Evolutionary conservation across 2,888 invertebrate genomes (phyloP).

Genomic region (Dioctria rufipes): DNA sequence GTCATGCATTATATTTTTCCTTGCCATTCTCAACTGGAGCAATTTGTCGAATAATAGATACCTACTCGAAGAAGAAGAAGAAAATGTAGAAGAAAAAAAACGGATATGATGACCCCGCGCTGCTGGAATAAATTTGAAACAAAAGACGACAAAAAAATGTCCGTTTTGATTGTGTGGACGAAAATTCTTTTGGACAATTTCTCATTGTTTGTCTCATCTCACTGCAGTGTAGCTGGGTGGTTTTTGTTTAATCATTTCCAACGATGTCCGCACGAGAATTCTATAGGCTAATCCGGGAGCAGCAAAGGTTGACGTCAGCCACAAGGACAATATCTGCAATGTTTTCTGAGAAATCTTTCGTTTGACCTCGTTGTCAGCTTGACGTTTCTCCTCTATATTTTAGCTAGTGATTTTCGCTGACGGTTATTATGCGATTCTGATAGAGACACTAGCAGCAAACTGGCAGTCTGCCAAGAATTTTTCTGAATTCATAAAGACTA

Average conservation of each 20-base stretch:
- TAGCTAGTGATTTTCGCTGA: slow-evolving; percentile 38
- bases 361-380: slow-evolving; percentile 51
- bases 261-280: slow-evolving; percentile 4
- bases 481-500: slow-evolving; percentile 34
- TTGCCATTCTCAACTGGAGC: slow-evolving; percentile 32
- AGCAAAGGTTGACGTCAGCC: slow-evolving; percentile 11
- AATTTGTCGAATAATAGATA: slow-evolving; percentile 11
- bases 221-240: slow-evolving; percentile 38
- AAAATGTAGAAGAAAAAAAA: slow-evolving; percentile 5
- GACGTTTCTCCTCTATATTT: neutral
- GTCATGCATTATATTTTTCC: neutral
- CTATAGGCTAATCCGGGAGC: slow-evolving; percentile 8
- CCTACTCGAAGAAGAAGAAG: neutral
- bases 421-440: slow-evolving; percentile 41
- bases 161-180: slow-evolving; percentile 33
- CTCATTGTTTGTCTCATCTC: slow-evolving; percentile 48
- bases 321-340: slow-evolving; percentile 31
- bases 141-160: slow-evolving; percentile 32
- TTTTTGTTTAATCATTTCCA: slow-evolving; percentile 48
- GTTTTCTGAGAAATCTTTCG: slow-evolving; percentile 39
- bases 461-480: slow-evolving; percentile 37
- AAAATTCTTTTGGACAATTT: slow-evolving; percentile 49
- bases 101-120: slow-evolving; percentile 17
- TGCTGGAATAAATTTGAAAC: slow-evolving; percentile 41
- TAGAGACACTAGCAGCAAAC: neutral